Evolutionary conservation across 23 tunicate species (phyloP).

Genomic region (Trididemnum clinides): DNA sequence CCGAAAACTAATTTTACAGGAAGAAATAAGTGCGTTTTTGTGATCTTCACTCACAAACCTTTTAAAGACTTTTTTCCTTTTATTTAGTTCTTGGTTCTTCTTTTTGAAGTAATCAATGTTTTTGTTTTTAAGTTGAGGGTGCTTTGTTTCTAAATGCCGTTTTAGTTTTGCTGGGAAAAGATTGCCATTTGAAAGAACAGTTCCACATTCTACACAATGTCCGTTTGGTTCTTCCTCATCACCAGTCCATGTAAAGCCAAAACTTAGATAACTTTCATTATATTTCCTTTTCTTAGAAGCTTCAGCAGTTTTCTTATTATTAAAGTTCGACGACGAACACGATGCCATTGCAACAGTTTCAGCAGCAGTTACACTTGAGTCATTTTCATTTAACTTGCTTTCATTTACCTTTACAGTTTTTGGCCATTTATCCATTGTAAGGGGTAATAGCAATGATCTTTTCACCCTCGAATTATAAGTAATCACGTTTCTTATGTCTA

Average conservation of each 20-base stretch:
- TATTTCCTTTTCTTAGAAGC: slow-evolving; percentile 31
- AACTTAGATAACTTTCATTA: slow-evolving; percentile 33
- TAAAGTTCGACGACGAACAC: slow-evolving; percentile 19
- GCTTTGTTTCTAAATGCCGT: slow-evolving; percentile 28
- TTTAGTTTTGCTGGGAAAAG: slow-evolving; percentile 25
- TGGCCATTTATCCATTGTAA: slow-evolving; percentile 27
- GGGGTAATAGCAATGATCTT: slow-evolving; percentile 21
- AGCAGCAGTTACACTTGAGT: slow-evolving; percentile 19
- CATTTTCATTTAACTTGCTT: slow-evolving; percentile 27
- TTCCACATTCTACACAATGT: slow-evolving; percentile 35
- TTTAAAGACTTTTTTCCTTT: slow-evolving; percentile 27
- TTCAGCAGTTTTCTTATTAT: slow-evolving; percentile 28
- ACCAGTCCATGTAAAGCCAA: slow-evolving; percentile 39
- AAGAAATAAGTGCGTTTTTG: slow-evolving; percentile 28
- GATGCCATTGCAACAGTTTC: not conserved
- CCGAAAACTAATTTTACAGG: not conserved
- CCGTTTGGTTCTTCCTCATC: slow-evolving; percentile 31
- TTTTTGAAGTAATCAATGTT: slow-evolving; percentile 25
- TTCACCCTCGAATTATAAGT: slow-evolving; percentile 18
- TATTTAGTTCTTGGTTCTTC: slow-evolving; percentile 28
- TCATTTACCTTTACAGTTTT: slow-evolving; percentile 26
- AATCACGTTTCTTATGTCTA: slow-evolving; percentile 28
- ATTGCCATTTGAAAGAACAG: slow-evolving; percentile 17
- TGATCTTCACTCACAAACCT: slow-evolving; percentile 16
- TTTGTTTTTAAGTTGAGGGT: slow-evolving; percentile 21